Evolutionary conservation across 1,140 invertebrate species (phyloP).

Genomic region (Holotrichia oblita): DNA sequence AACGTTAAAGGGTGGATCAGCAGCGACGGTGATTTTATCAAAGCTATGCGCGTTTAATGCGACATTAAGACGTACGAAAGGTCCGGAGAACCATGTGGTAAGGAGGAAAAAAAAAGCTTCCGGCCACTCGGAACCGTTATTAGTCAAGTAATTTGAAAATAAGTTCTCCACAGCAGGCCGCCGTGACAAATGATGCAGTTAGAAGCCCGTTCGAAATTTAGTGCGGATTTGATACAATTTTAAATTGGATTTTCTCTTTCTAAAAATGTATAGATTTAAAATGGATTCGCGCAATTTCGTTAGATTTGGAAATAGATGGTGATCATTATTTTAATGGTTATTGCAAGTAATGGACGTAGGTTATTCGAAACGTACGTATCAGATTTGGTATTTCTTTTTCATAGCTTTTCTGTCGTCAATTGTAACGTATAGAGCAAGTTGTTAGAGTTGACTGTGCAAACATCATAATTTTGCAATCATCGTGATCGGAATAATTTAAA

Average conservation of each 20-base stretch:
- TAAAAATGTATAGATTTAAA: neutral
- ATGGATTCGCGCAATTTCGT: neutral
- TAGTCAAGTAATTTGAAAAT: conserved; percentile 16
- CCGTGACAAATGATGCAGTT: conserved; percentile 11
- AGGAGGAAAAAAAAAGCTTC: neutral
- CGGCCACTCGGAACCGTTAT: neutral
- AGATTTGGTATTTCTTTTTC: too few species aligned
- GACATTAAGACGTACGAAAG: conserved; percentile 4
- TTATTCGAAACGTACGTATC: too few species aligned
- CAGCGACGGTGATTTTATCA: neutral
- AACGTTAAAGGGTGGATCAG: conserved; percentile 23
- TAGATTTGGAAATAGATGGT: neutral
- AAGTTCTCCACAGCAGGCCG: neutral
- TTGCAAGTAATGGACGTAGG: too few species aligned
- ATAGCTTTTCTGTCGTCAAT: too few species aligned
- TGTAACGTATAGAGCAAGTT: too few species aligned
- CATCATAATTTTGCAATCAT: too few species aligned
- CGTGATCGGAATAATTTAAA: too few species aligned
- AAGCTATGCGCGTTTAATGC: conserved; percentile 25
- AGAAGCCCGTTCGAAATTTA: neutral
- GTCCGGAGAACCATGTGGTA: neutral
- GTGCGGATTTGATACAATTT: neutral
- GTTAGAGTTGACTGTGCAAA: too few species aligned
- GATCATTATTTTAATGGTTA: neutral
- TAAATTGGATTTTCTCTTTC: neutral